Evolutionary conservation across 2,888 invertebrate species (phyloP).

Genomic region (Pomacea canaliculata): DNA sequence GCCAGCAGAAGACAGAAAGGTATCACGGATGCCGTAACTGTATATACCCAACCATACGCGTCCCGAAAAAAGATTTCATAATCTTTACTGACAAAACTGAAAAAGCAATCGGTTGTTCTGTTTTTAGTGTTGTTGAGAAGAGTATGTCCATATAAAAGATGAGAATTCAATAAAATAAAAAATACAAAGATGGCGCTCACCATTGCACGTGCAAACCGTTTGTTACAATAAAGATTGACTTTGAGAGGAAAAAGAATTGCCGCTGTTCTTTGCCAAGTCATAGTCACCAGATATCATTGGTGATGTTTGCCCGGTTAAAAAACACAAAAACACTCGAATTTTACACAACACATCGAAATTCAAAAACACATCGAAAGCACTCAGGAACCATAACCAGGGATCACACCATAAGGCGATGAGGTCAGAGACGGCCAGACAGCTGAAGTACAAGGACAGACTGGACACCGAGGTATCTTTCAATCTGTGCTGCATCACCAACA

Average conservation of each 20-base stretch:
- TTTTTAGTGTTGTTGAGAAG: neutral
- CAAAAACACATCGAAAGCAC: slow-evolving; percentile 1
- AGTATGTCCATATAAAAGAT: slow-evolving; percentile 7
- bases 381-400: slow-evolving; percentile 14
- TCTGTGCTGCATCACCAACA: neutral
- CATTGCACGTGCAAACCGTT: neutral
- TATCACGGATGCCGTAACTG: neutral
- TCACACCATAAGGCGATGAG: slow-evolving; percentile 26
- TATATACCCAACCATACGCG: slow-evolving; percentile 7
- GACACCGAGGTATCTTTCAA: neutral
- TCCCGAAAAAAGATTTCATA: slow-evolving; percentile 1
- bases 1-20: slow-evolving; percentile 9
- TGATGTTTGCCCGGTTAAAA: slow-evolving; percentile 14
- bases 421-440: slow-evolving; percentile 29
- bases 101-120: neutral
- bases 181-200: neutral
- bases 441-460: slow-evolving; percentile 22
- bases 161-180: neutral
- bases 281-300: slow-evolving; percentile 28
- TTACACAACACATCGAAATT: slow-evolving; percentile 23
- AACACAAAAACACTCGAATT: slow-evolving; percentile 10
- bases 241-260: slow-evolving; percentile 24
- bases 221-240: neutral
- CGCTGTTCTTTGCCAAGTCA: slow-evolving; percentile 26
- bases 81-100: neutral